Evolutionary conservation across 1,140 invertebrate genomes (phyloP), one percentile per base, ranked within the genome.

Genomic region (Aphelinus certus): DNA sequence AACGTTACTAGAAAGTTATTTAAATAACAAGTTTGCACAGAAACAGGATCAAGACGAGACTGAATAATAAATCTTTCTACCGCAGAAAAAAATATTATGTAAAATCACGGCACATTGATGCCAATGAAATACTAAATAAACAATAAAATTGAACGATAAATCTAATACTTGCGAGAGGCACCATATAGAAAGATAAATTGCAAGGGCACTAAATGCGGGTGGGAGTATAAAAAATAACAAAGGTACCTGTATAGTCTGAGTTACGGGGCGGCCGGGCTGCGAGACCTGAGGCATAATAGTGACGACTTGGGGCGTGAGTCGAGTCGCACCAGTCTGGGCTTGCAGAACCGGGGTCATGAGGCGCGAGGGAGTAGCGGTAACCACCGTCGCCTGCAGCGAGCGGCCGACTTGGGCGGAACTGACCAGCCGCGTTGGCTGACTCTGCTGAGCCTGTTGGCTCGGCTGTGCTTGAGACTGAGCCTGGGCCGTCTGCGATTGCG

Each of bases 281-380:
- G 81, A 64, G 42, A 78, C 78, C 68, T 84, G 83, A 2, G 82
- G 70, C 10, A 84, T 73, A 46, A 73, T 83, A 6, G 73, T 79
- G 43, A 82, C 74, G 61, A 85, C 81, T 60, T 85, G 82, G 9
- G 82, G 79, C 2, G 82, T 79, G 2, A 81, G 56, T 1, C 84
- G 80, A 3, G 84, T 77, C n/a, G 7, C 70, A 48, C 45, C 67
- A n/a, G 61, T 76, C 6, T 53, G 73, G 0, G 69, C 56, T 76
- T 87, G 87, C 3, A 88, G 75, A 26, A 87, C 83, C 9, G 87
- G 87, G 9, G 86, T 77, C 64, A 87, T 83, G 10, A 88, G 78
- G 75, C 86, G 81, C 57, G 86, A 83, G 6, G 86, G 81, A 55
- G 82, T 79, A 58, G 82, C 81, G 9, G 83, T 76, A 47, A 85